These are phyloP conservation scores for Eleginops maclovinus DNA, from an alignment of 2,113 vertebrate genomes.

Conservation along the genomic window DNA sequence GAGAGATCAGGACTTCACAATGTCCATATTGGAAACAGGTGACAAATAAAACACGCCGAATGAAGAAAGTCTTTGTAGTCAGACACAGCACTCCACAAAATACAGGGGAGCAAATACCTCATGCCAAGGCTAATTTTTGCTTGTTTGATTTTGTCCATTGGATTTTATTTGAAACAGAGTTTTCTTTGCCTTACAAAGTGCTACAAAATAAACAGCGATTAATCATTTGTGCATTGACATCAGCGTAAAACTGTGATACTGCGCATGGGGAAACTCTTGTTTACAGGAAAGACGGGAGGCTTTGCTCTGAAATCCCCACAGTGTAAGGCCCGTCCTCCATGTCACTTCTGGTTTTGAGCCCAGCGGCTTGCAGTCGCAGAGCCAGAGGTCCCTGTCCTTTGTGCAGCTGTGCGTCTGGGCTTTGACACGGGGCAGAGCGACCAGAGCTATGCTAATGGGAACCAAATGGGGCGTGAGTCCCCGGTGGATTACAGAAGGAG, in stretches of 20 bases:
- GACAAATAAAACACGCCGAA: slow-evolving; percentile 80
- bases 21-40: slow-evolving; percentile 85
- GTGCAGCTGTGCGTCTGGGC: slow-evolving; percentile 79
- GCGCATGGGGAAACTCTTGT: slow-evolving; percentile 8
- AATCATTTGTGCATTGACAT: slow-evolving; percentile 54
- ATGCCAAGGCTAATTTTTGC: slow-evolving; percentile 73
- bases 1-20: slow-evolving; percentile 74
- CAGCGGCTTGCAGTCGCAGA: slow-evolving; percentile 67
- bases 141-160: slow-evolving; percentile 70
- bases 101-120: slow-evolving; percentile 68
- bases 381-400: slow-evolving; percentile 79
- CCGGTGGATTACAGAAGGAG: slow-evolving; percentile 78
- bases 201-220: slow-evolving; percentile 69
- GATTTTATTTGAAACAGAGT: slow-evolving; percentile 62
- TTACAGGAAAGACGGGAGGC: slow-evolving; percentile 1
- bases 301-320: slow-evolving; percentile 57
- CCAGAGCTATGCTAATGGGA: slow-evolving; percentile 84
- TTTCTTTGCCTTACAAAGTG: slow-evolving; percentile 58
- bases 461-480: slow-evolving; percentile 85
- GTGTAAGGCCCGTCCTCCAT: slow-evolving; percentile 55
- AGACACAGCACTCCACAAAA: slow-evolving; percentile 69
- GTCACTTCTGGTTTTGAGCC: slow-evolving; percentile 75
- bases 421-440: slow-evolving; percentile 80
- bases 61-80: slow-evolving; percentile 79
- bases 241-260: slow-evolving; percentile 8